These are phyloP conservation scores for Onychostruthus taczanowskii DNA, from an alignment of 2,113 vertebrate species.

Conservation along the genomic window DNA sequence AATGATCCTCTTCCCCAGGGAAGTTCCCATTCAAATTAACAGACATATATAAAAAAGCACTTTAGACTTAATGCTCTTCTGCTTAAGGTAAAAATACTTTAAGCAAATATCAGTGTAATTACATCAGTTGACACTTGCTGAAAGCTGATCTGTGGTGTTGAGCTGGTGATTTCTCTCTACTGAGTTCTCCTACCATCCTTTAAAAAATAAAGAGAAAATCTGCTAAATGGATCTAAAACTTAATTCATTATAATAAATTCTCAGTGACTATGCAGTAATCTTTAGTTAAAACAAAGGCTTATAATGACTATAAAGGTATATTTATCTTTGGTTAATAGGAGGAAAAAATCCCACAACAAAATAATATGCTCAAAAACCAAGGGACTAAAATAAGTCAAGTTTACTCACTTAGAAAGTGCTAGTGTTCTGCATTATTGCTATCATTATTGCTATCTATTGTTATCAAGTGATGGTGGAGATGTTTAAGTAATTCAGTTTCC, in stretches of 20 bases:
- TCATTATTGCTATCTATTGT: not conserved
- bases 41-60: not conserved
- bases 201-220: not conserved
- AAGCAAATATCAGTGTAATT: not conserved
- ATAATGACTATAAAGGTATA: not conserved
- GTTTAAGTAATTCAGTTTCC: not conserved
- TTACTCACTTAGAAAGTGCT: not conserved
- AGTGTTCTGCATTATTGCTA: not conserved
- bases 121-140: not conserved
- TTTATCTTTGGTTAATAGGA: not conserved
- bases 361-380: not conserved
- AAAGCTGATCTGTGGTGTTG: not conserved
- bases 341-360: not conserved
- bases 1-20: not conserved
- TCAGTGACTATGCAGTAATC: not conserved
- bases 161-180: not conserved
- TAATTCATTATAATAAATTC: not conserved
- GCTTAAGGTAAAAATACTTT: not conserved
- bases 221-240: not conserved
- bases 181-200: not conserved
- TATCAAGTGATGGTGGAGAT: not conserved
- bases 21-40: conserved; percentile 18
- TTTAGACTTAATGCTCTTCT: not conserved
- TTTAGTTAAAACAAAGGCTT: not conserved
- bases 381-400: not conserved